Evolutionary conservation across 2,113 vertebrate species (phyloP), one percentile per base, ranked within the genome.

Genomic region (Fregata magnificens): DNA sequence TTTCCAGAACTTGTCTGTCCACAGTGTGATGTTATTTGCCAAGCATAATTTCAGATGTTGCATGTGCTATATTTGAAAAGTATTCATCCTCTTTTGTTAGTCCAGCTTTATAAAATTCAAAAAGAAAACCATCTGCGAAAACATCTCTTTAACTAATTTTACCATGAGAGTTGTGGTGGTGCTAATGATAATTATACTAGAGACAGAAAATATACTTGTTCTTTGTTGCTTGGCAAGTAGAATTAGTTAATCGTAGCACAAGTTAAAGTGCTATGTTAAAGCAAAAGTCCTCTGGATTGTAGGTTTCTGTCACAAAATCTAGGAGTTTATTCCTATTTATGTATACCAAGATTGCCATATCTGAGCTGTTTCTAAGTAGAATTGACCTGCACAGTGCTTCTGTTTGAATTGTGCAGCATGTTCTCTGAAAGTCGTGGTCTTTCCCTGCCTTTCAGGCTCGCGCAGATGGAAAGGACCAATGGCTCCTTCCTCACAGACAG

Each of bases 401-500:
- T 86, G 34, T 55, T 84, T 25, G 22, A 71, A 36, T 3, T 77
- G 66, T 74, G 47, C 77, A 77, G 67, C 11, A 4, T 19, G 6
- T 31, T 86, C 15, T 65, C 69, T 93, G 66, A 93, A 76, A 42
- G 13, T 71, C 0, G 0, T 58, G 32, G 22, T 93, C 34, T 85
- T 86, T 65, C 74, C n/a, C 24, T 95, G 82, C 83, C 40, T 96
- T 97, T 88, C 95, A 99, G 99, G 96, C 98, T 99, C 32, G 99
- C 99, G 4, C 99, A 99, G 94, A 99, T 99, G 99, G 99, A 99
- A 87, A 99, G 98, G 82, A 99, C 99, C 56, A 99, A 99, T 10
- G 99, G 99, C 42, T 99, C 99, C 72, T 98, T 99, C 95, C 99
- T 99, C 78, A 99, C 99, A 6, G 99, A 99, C 96, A 99, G 99